A percentile compares a stretch with the other conserved stretches of the same genome.
These are phyloP conservation scores for Cryptus viduatorius DNA, from an alignment of 2,888 invertebrate species.

Conservation along the genomic window DNA sequence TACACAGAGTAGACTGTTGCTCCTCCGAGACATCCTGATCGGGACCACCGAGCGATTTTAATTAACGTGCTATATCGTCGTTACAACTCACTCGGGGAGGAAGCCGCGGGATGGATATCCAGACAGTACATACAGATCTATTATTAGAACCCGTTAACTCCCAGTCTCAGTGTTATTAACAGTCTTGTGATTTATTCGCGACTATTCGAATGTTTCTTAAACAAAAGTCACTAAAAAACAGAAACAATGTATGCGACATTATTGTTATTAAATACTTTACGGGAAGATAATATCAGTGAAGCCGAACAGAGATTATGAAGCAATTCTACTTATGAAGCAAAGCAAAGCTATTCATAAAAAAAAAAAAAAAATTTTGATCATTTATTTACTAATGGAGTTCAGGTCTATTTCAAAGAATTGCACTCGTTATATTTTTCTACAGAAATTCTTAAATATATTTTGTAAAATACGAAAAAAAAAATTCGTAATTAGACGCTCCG, in stretches of 20 bases:
- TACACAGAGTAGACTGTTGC: neutral
- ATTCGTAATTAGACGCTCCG: too few species aligned
- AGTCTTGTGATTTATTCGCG: conserved; percentile 17
- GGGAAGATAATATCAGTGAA: neutral
- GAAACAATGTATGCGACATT: neutral
- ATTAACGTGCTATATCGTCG: conserved; percentile 51
- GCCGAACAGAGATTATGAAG: too few species aligned
- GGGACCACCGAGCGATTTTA: conserved; percentile 59
- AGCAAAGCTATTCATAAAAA: too few species aligned
- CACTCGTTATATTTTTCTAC: too few species aligned
- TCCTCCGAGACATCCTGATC: conserved; percentile 30
- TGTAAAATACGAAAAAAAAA: too few species aligned
- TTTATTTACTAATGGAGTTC: too few species aligned
- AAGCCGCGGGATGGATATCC: conserved; percentile 22
- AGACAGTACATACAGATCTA: conserved; percentile 24
- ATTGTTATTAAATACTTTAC: neutral
- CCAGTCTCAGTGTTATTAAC: conserved; percentile 19
- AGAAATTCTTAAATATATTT: too few species aligned
- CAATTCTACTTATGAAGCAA: too few species aligned
- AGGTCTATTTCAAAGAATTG: too few species aligned
- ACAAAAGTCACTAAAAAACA: neutral
- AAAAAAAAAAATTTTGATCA: too few species aligned
- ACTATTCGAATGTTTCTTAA: conserved; percentile 12
- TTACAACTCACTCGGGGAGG: conserved; percentile 24
- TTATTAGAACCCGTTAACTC: conserved; percentile 57